Conservation (phyloP, 2,888 invertebrate species). For the Andrena minutula region DNA sequence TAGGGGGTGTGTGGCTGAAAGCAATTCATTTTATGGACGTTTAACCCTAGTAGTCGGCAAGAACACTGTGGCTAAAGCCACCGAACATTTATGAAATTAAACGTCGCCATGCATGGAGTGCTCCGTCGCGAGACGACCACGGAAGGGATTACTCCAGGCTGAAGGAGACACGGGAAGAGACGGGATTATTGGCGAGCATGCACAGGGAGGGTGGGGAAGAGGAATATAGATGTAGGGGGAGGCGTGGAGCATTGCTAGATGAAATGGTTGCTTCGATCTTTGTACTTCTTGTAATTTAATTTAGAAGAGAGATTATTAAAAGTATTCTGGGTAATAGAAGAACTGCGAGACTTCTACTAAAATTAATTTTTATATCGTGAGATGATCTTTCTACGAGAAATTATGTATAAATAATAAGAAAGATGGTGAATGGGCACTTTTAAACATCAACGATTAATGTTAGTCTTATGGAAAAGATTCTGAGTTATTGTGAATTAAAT, state of each 20-base stretch:
- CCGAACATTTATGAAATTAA: conserved; percentile 42
- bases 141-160: background rate
- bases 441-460: background rate
- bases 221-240: too few relatives aligned
- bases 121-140: background rate
- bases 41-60: conserved; percentile 30
- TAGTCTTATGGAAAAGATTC: background rate
- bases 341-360: too few relatives aligned
- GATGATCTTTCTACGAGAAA: too few relatives aligned
- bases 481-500: background rate
- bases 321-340: too few relatives aligned
- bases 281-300: too few relatives aligned
- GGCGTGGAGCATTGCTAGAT: too few relatives aligned
- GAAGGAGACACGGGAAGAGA: background rate
- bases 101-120: conserved; percentile 5
- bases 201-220: background rate
- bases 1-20: background rate
- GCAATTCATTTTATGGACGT: conserved; percentile 66
- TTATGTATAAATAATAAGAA: background rate
- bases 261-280: too few relatives aligned
- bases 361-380: too few relatives aligned
- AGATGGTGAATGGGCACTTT: background rate
- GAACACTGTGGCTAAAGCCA: conserved; percentile 32
- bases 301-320: too few relatives aligned
- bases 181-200: background rate